Percentiles rank a stretch among this genome's conserved stretches.
phyloP scores from a whole-genome alignment of 2,797 vertebrate genomes.

The Centropyge bicolor region DNA sequence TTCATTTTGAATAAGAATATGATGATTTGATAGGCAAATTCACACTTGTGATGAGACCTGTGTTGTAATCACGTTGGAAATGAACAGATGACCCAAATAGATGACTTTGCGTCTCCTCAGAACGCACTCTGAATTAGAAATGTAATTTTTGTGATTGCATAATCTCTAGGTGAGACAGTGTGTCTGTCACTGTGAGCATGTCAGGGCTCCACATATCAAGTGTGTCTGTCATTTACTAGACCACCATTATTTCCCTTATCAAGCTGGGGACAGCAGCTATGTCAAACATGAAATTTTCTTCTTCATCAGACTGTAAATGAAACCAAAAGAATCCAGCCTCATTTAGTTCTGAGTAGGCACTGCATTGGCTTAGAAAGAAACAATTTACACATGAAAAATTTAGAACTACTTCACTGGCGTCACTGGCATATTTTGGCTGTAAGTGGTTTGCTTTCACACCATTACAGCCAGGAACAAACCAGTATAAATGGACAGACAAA shows the following conservation, averaged over 20 bases:
- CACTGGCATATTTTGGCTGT: neutral
- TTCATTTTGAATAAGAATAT: neutral
- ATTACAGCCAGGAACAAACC: neutral
- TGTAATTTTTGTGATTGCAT: neutral
- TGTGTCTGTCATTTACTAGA: neutral
- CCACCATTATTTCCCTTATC: conserved; percentile 1
- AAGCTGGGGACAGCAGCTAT: neutral
- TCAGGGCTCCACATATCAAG: conserved; percentile 4
- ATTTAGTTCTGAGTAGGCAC: neutral
- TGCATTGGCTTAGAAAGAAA: neutral
- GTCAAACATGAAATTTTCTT: neutral
- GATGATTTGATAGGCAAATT: conserved; percentile 33
- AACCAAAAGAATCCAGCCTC: neutral
- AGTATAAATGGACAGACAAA: neutral
- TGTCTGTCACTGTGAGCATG: neutral
- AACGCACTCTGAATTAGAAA: neutral
- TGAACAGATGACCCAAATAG: conserved; percentile 5
- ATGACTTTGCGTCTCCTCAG: neutral
- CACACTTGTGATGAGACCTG: conserved; percentile 24
- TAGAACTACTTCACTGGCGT: neutral
- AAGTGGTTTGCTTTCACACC: neutral
- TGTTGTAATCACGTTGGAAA: neutral
- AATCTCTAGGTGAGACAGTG: neutral
- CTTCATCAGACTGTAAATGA: neutral
- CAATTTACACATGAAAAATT: neutral